Conservation (phyloP, 1,140 invertebrate genomes). For the Aphaenogaster rudis region DNA sequence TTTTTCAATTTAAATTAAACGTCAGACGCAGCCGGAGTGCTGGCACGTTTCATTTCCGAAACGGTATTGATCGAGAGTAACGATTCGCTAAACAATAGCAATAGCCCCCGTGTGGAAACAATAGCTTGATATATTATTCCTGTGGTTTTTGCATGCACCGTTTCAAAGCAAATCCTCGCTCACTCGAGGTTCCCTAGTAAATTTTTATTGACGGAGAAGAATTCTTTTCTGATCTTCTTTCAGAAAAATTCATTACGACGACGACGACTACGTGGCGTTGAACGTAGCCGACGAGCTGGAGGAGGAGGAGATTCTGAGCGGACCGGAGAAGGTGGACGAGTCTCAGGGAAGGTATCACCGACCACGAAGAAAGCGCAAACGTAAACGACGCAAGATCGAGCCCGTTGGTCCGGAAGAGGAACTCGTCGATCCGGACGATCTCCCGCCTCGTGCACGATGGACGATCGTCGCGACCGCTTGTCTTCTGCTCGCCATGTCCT, state of each 20-base stretch:
- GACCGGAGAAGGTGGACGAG: slow-evolving; percentile 75
- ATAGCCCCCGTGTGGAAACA: background rate
- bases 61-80: slow-evolving; percentile 11
- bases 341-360: slow-evolving; percentile 81
- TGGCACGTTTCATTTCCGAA: slow-evolving; percentile 30
- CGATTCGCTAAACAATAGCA: slow-evolving; percentile 1
- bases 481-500: slow-evolving; percentile 93
- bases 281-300: slow-evolving; percentile 86
- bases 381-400: slow-evolving; percentile 78
- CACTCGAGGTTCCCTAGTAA: background rate
- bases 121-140: slow-evolving; percentile 32
- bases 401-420: slow-evolving; percentile 78
- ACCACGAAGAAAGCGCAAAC: slow-evolving; percentile 83
- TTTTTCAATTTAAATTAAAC: slow-evolving; percentile 53
- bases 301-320: slow-evolving; percentile 83
- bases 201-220: background rate
- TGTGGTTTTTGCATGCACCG: slow-evolving; percentile 21
- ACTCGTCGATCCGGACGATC: slow-evolving; percentile 90
- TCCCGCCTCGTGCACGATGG: slow-evolving; percentile 94
- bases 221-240: slow-evolving; percentile 3
- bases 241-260: slow-evolving; percentile 85
- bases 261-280: slow-evolving; percentile 87
- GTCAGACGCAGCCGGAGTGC: slow-evolving; percentile 15
- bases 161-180: slow-evolving; percentile 3
- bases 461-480: slow-evolving; percentile 96